These are phyloP conservation scores for Drosophila pseudotakahashii DNA, from an alignment of 2,888 invertebrate species.

Conservation along the genomic window DNA sequence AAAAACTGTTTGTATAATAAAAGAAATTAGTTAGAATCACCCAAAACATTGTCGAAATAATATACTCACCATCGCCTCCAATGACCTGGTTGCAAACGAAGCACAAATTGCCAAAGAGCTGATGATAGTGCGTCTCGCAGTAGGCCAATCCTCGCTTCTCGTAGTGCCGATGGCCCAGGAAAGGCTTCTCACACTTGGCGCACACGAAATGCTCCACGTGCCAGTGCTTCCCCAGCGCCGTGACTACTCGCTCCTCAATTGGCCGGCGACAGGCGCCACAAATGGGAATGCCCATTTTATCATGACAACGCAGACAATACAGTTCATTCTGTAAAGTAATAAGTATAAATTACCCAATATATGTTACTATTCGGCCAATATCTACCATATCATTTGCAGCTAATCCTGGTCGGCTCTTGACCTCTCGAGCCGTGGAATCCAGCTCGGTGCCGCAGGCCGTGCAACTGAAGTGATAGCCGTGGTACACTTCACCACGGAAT, in stretches of 20 bases:
- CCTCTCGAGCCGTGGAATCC: slow-evolving; percentile 97
- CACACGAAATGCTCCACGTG: slow-evolving; percentile 99
- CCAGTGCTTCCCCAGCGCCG: slow-evolving; percentile 99
- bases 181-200: slow-evolving; percentile 99
- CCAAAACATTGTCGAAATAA: background rate
- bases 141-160: slow-evolving; percentile 99
- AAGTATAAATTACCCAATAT: background rate
- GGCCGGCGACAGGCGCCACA: slow-evolving; percentile 99
- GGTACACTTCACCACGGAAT: slow-evolving; percentile 98
- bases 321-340: slow-evolving; percentile 91
- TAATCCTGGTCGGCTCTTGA: slow-evolving; percentile 94
- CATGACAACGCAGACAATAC: slow-evolving; percentile 98
- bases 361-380: background rate
- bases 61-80: slow-evolving; percentile 95
- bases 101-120: slow-evolving; percentile 99
- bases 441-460: slow-evolving; percentile 96
- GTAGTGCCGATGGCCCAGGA: slow-evolving; percentile 99
- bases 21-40: background rate
- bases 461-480: slow-evolving; percentile 99
- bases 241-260: slow-evolving; percentile 99
- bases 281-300: slow-evolving; percentile 99
- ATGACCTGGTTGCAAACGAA: slow-evolving; percentile 99
- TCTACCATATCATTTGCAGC: slow-evolving; percentile 93
- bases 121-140: slow-evolving; percentile 99
- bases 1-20: slow-evolving; percentile 88